Evolutionary conservation across 2,888 invertebrate genomes (phyloP), one percentile per base, ranked within the genome.

Genomic region (Catocala fraxini): DNA sequence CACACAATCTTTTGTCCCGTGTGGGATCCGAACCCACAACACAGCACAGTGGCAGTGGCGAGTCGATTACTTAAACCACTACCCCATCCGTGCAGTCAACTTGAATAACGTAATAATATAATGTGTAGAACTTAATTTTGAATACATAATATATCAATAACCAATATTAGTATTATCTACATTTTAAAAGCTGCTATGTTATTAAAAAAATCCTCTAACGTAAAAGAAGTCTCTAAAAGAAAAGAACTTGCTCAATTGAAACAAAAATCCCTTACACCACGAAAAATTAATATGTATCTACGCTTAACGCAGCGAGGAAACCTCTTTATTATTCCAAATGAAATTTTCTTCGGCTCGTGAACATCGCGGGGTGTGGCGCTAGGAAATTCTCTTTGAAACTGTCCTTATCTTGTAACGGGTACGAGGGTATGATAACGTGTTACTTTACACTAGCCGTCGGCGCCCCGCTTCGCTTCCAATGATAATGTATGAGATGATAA

Each of bases 361-460:
- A 43, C 12, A 13, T 15, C 6, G 45, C n/a, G 12, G 1, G 25
- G 35, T 39, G 35, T 46, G 46, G 6, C 4, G 35, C 46, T 15
- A 11, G 11, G 46, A 55, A 46, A 55, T 55, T 55, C 55, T 34
- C 25, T 47, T 25, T 47, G 39, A 55, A 55, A 39, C 54, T 11
- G 15, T 15, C 15, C 6, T 55, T 55, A 55, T 55, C 39, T 47
- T 15, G 39, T 39, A 47, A 55, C 25, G 25, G 55, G 39, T 9
- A 7, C 13, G 3, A 46, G 15, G 46, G 54, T 7, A 35, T 39
- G 46, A 55, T 47, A 55, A 47, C 13, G 25, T 55, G 35, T 25
- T 13, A n/a, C 33, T 55, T 12, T 39, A 39, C 35, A 47, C 55
- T 54, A 25, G 35, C 39, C 39, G n/a, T 25, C 55, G 33, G 2